Evolutionary conservation across 2,797 vertebrate genomes (phyloP), one percentile per base, ranked within the genome.

Genomic region (Rhincodon typus): DNA sequence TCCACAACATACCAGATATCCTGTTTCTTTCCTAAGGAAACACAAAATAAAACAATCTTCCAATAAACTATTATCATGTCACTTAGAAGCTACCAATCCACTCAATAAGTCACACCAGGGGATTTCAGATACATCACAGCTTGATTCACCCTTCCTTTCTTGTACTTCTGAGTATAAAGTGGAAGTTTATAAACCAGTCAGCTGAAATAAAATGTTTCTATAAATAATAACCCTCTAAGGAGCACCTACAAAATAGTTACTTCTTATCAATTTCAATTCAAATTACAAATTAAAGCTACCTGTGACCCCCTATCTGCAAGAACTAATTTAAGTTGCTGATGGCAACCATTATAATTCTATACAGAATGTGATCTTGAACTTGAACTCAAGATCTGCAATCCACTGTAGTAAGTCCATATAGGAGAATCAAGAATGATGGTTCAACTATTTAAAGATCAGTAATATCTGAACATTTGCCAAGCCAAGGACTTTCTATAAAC

Each of bases 1-100:
- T 99, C 99, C 46, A 99, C 98, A 96, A 99, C 99, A 0, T 99
- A 99, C 99, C 99, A 99, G 96, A 99, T 97, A 96, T 99, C 99
- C 97, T 99, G 99, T 97, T 99, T 99, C 97, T 99, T 99, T 96
- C 99, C 99, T 99, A 97, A 74, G 97, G 96, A 79, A 12, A 93
- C 50, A 87, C 25, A 90, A n/a, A 93, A 38, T 93, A 69, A 69
- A 93, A 93, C 19, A 23, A 62, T 10, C 57, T 66, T 66, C 1
- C 34, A 93, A 93, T 69, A 91, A 91, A 62, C n/a, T 17, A 27
- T 19, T 53, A 17, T 10, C 27, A 90, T 46, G 27, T 90, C n/a
- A n/a, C 57, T 91, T 66, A 66, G 88, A 66, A 91, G 66, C 66
- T 66, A 66, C 57, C 57, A 91, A 66, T 34, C 30, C 34, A 57